Percentiles rank a stretch among this genome's conserved stretches.
Conservation (phyloP, 2,797 vertebrate species). For the Urophycis tenuis region DNA sequence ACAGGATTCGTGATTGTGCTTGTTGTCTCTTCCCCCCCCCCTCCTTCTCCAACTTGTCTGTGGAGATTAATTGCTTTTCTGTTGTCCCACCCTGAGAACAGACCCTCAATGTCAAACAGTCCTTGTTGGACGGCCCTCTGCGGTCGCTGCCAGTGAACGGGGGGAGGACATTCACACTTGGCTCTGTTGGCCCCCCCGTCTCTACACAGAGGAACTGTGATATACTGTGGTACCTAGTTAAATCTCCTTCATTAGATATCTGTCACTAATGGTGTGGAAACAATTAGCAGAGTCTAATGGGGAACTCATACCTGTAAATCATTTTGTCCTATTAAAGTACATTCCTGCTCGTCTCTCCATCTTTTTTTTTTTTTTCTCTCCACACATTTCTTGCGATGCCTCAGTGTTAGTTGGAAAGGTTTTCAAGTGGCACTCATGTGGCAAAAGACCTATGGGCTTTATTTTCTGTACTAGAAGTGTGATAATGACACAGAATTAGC, state of each 20-base stretch:
- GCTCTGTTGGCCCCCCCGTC: conserved; percentile 51
- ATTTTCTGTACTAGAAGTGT: conserved; percentile 48
- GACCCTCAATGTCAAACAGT: conserved; percentile 19
- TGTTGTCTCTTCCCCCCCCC: conserved; percentile 32
- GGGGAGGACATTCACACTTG: conserved; percentile 43
- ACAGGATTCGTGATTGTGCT: conserved; percentile 29
- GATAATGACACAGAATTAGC: conserved; percentile 51
- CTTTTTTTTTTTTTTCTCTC: conserved; percentile 14
- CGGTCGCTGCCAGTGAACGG: conserved; percentile 23
- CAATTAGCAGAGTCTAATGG: conserved; percentile 80
- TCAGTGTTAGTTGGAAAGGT: conserved; percentile 53
- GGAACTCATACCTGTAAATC: conserved; percentile 80
- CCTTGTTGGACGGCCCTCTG: not conserved
- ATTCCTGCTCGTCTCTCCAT: conserved; percentile 56
- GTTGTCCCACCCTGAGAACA: not conserved
- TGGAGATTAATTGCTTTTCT: not conserved
- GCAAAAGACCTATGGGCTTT: conserved; percentile 56
- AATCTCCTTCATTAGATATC: conserved; percentile 79
- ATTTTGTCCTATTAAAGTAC: conserved; percentile 70
- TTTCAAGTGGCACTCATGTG: conserved; percentile 55
- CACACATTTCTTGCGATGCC: conserved; percentile 59
- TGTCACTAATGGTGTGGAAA: conserved; percentile 81
- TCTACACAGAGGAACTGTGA: conserved; percentile 55
- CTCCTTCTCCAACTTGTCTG: not conserved
- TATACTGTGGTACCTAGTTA: conserved; percentile 68